Conservation (phyloP, 2,888 invertebrate species). For the Eudasyphora cyanicolor region DNA sequence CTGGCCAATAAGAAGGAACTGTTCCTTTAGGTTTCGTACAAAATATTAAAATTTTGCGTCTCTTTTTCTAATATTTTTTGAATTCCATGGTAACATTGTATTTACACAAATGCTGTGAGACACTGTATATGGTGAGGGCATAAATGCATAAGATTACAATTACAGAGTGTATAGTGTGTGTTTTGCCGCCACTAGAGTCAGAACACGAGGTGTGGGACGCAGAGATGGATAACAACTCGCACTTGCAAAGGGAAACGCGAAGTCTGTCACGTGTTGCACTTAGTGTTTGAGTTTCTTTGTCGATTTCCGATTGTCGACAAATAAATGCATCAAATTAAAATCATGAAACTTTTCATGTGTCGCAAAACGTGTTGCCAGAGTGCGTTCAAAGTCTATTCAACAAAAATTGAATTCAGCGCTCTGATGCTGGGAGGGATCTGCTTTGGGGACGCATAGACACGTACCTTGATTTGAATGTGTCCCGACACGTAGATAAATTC, state of each 20-base stretch:
- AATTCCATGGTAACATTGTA: too few relatives aligned
- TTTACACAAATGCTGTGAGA: too few relatives aligned
- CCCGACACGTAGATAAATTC: too few relatives aligned
- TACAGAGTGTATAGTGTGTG: too few relatives aligned
- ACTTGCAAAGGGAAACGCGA: not conserved
- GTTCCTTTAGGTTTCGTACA: too few relatives aligned
- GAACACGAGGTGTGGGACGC: not conserved
- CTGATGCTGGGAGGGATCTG: not conserved
- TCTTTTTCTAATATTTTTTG: too few relatives aligned
- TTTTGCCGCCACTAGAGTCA: not conserved
- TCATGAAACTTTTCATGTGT: slow-evolving; percentile 38
- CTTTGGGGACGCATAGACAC: not conserved
- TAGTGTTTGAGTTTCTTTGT: slow-evolving; percentile 40
- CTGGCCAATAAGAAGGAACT: too few relatives aligned
- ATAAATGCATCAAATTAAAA: slow-evolving; percentile 49
- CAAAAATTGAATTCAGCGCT: slow-evolving; percentile 12
- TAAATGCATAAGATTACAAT: too few relatives aligned
- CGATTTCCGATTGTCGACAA: slow-evolving; percentile 55
- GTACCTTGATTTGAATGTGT: not conserved
- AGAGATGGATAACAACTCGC: not conserved
- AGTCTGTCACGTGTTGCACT: slow-evolving; percentile 31
- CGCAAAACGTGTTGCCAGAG: slow-evolving; percentile 3
- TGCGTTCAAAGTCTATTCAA: slow-evolving; percentile 10
- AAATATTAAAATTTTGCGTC: too few relatives aligned
- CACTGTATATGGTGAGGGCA: too few relatives aligned